Conservation (phyloP, 2,888 invertebrate genomes). For the Exocentrus adspersus region DNA sequence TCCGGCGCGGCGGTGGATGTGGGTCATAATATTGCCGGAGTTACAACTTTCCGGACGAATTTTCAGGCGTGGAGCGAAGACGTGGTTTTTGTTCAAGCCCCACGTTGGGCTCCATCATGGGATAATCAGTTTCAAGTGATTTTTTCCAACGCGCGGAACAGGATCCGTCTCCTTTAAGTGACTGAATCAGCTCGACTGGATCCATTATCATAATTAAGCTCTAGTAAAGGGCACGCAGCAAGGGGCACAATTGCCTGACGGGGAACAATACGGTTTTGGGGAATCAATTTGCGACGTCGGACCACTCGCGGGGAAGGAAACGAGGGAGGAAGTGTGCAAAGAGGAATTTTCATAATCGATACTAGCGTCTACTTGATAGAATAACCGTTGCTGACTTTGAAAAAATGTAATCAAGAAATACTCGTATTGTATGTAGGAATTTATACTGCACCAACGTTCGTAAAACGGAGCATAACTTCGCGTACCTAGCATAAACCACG, state of each 20-base stretch:
- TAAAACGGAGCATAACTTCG: too few species aligned
- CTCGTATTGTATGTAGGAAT: too few species aligned
- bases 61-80: neutral
- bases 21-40: neutral
- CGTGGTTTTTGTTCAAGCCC: too few species aligned
- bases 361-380: neutral
- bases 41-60: neutral
- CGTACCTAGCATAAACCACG: too few species aligned
- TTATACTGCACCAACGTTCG: too few species aligned
- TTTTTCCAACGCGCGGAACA: neutral
- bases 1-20: neutral
- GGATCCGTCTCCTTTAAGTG: neutral
- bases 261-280: neutral
- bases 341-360: neutral
- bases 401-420: neutral
- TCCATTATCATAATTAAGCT: constrained; percentile 1
- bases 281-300: neutral
- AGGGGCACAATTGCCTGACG: neutral
- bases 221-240: neutral
- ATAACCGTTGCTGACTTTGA: neutral
- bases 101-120: too few species aligned
- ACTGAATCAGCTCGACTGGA: neutral
- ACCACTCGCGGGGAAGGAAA: neutral
- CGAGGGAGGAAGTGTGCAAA: neutral
- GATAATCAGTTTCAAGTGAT: neutral